A percentile compares a stretch with the other conserved stretches of the same genome.
Evolutionary conservation across 2,888 invertebrate genomes (phyloP).

Genomic region (Thereva nobilitata): DNA sequence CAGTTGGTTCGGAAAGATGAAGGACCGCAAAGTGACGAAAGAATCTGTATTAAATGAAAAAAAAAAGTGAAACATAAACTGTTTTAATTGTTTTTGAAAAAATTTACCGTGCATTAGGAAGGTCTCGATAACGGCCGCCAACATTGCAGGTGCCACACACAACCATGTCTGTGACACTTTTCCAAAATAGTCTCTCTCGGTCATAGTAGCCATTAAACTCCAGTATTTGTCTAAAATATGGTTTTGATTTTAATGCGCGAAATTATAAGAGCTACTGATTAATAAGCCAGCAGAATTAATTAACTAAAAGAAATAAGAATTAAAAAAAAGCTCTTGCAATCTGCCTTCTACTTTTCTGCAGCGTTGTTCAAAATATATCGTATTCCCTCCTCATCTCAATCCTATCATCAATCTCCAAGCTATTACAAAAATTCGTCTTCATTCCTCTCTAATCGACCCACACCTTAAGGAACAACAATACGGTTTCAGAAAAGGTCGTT

Average conservation of each 20-base stretch:
- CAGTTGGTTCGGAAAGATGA: constrained; percentile 76
- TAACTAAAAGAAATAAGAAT: background rate
- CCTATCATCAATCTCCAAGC: too few species aligned
- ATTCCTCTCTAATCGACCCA: too few species aligned
- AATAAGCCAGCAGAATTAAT: constrained; percentile 1
- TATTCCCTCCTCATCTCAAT: too few species aligned
- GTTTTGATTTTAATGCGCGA: background rate
- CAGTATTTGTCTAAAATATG: constrained; percentile 52
- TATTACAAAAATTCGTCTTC: too few species aligned
- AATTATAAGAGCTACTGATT: background rate
- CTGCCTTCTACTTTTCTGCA: too few species aligned
- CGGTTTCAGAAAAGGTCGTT: too few species aligned
- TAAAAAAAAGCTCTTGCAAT: too few species aligned
- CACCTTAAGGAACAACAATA: too few species aligned
- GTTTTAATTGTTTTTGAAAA: background rate
- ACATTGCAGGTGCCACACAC: constrained; percentile 89
- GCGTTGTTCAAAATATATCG: too few species aligned
- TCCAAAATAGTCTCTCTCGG: constrained; percentile 87
- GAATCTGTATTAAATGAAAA: constrained; percentile 62
- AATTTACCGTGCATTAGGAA: constrained; percentile 67
- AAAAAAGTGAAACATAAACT: constrained; percentile 3
- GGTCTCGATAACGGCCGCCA: constrained; percentile 88
- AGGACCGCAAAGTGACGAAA: constrained; percentile 88
- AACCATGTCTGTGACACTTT: constrained; percentile 80
- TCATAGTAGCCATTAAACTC: constrained; percentile 77